These are phyloP conservation scores for pig (Sus scrofa) DNA, from an alignment of 2,113 vertebrate genomes.

Conservation along the genomic window T2T-Sscrofa CM000818.6:126869501-126870000, in stretches of 20 bases:
- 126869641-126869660: not conserved
- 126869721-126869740: constrained; percentile 96
- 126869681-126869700: not conserved
- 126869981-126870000: not conserved
- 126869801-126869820: not conserved
- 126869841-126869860: not conserved
- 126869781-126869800: constrained; percentile 89
- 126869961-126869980: not conserved
- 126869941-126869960: too few relatives aligned
- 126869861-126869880: not conserved
- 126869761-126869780: constrained; percentile 98
- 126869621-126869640: not conserved
- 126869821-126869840: not conserved
- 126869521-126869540: not conserved
- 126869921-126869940: too few relatives aligned
- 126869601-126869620: not conserved
- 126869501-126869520: not conserved
- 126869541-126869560: not conserved
- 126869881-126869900: not conserved
- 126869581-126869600: not conserved
- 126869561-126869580: not conserved
- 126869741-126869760: constrained; percentile 97
- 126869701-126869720: constrained; percentile 97
- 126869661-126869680: not conserved
- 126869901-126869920: not conserved